Base-by-base conservation (phyloP, 2,888 invertebrate species). In the Lepetodrilus schrolli region DNA sequence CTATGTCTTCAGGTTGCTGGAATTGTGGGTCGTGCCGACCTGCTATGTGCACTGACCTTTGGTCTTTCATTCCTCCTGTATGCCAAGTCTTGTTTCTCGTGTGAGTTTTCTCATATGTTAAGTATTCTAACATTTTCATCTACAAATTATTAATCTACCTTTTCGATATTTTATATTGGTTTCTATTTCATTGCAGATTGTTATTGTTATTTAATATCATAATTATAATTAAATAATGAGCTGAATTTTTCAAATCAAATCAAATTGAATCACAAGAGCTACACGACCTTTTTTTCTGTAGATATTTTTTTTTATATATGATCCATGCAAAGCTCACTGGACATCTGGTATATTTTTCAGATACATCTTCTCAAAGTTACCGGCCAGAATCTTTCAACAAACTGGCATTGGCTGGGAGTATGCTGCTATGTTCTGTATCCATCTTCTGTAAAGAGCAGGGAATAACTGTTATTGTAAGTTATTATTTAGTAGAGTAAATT, bases 361-460 rank as follows among this genome's bases (percentile, higher is more conserved):
- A 5, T 48, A 34, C 34, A 36, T 43, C 26, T 30, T 4, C 7
- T 7, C 48, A 8, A 8, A 66, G 65, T 17, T 66, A 34, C 66
- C 58, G 66, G 26, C 36, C 65, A 65, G 58, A 75, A 77, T 74
- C 82, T 82, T 80, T 82, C 47, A 83, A 83, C n/a, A 30, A 81
- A n/a, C 66, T 58, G 5, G 82, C 79, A 73, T 21, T 87, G 47
- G 38, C 80, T n/a, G 10, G 75, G 13, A 84, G 84, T 72, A 81
- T 84, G 76, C 20, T 79, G 8, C 73, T 84, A 4, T 83, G 84
- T 81, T 81, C 77, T 47, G 87, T 93, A 65, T 95, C 96, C 70
- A 94, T 96, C 92, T 91, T 98, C n/a, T 96, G 94, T 89, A 98
- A 98, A 90, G 98, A 98, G 91, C 96, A 95, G 90, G 98, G 97